These are phyloP conservation scores for Seladonia tumulorum DNA, from an alignment of 2,888 invertebrate species.

Conservation along the genomic window DNA sequence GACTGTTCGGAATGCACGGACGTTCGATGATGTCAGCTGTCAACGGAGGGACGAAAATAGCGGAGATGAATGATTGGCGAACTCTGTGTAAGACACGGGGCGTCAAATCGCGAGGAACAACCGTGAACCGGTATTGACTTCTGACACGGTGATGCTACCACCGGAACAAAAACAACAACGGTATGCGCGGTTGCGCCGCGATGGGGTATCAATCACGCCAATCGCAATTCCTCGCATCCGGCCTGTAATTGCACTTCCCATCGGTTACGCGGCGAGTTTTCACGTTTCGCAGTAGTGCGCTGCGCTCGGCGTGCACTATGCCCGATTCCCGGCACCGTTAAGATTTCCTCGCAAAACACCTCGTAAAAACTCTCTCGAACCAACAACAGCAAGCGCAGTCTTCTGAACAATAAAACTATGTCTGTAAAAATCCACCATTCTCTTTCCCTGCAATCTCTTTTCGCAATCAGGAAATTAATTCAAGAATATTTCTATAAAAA, in stretches of 20 bases:
- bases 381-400: background rate
- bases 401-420: background rate
- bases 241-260: conserved; percentile 51
- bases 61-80: background rate
- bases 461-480: background rate
- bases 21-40: background rate
- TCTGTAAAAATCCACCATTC: background rate
- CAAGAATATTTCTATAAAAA: too few species aligned
- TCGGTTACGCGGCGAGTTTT: conserved; percentile 38
- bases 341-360: background rate
- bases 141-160: conserved; percentile 14
- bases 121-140: conserved; percentile 8
- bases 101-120: background rate
- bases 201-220: conserved; percentile 65
- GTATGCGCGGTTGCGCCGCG: conserved; percentile 44
- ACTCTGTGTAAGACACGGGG: background rate
- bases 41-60: background rate
- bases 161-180: conserved; percentile 47
- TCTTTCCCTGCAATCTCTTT: background rate
- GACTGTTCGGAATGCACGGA: background rate
- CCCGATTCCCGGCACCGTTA: conserved; percentile 13
- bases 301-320: background rate
- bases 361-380: background rate
- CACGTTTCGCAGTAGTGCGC: conserved; percentile 19
- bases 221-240: conserved; percentile 69